Percentiles rank a stretch among this genome's conserved stretches.
These are phyloP conservation scores for Monoplex corrugatus DNA, from an alignment of 2,888 invertebrate genomes.

Conservation along the genomic window DNA sequence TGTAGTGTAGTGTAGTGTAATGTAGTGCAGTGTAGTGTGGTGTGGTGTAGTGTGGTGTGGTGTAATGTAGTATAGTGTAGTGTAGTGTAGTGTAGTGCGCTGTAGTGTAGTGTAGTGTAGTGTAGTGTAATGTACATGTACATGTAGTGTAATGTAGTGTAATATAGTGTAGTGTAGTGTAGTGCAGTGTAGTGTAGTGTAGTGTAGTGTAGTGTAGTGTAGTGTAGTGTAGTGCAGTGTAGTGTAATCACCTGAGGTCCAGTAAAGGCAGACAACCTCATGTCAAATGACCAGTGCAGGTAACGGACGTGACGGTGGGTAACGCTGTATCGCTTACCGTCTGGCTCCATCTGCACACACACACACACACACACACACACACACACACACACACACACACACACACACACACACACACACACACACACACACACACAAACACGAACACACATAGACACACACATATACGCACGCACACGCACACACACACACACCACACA, in stretches of 20 bases:
- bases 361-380: too few species aligned
- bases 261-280: slow-evolving; percentile 66
- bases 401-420: too few species aligned
- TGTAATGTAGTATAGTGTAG: not conserved
- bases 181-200: too few species aligned
- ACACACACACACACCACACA: too few species aligned
- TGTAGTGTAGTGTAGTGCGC: not conserved
- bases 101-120: too few species aligned
- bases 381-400: too few species aligned
- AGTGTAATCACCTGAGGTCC: slow-evolving; percentile 65
- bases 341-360: slow-evolving; percentile 66
- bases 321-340: slow-evolving; percentile 73
- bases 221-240: not conserved
- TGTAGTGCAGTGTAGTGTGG: not conserved
- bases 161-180: too few species aligned
- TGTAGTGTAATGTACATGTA: too few species aligned
- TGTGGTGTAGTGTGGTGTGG: not conserved
- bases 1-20: not conserved
- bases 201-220: not conserved
- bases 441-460: too few species aligned
- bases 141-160: too few species aligned
- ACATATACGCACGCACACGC: too few species aligned
- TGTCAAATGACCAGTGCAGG: slow-evolving; percentile 75
- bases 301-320: slow-evolving; percentile 70
- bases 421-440: too few species aligned